Evolutionary conservation across 2,888 invertebrate genomes (phyloP), one percentile per base, ranked within the genome.

Genomic region (Xestobium rufovillosum): DNA sequence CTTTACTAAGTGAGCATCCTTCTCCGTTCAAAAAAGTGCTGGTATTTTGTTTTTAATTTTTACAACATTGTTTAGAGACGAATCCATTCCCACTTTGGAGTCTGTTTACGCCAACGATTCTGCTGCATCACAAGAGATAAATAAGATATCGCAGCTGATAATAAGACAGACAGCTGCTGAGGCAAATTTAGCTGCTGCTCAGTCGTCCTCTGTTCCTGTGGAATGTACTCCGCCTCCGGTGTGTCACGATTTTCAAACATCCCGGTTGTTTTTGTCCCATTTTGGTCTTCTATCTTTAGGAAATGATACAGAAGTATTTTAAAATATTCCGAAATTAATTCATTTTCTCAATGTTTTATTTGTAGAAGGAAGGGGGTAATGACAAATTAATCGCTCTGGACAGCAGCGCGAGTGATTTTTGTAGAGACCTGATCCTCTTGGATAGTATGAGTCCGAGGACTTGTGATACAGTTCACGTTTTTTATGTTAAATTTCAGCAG

Each of bases 181-280:
- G 49, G 42, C 51, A 3, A 59, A 57, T 44, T 44, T 61, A 29
- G 44, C 50, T 31, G 49, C 52, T 12, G 42, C 47, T 6, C 56
- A 59, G 31, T 42, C 53, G 2, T 44, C 48, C 14, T 27, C 28
- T 4, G 30, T 26, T 39, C 36, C 38, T 33, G 79, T 80, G 8
- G 90, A 90, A 57, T 86, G 85, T 48, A 67, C 75, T 0, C 83
- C 90, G 2, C 90, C 88, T 0, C 72, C 80, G 2, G 80, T 86
- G 2, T 87, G 87, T 50, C 84, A 89, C 37, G 92, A 94, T 60
- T 96, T 95, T 60, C 94, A 96, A 68, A 94, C 96, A 0, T 90
- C 96, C 2, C 75, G 97, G 32, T 70, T 97, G 14, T 92, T 98
- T 62, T 70, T 98, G 11, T 92, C 95, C 2, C 94, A 97, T 65